Base-by-base conservation (phyloP, 2,113 vertebrate genomes). In the Odocoileus virginianus region DNA sequence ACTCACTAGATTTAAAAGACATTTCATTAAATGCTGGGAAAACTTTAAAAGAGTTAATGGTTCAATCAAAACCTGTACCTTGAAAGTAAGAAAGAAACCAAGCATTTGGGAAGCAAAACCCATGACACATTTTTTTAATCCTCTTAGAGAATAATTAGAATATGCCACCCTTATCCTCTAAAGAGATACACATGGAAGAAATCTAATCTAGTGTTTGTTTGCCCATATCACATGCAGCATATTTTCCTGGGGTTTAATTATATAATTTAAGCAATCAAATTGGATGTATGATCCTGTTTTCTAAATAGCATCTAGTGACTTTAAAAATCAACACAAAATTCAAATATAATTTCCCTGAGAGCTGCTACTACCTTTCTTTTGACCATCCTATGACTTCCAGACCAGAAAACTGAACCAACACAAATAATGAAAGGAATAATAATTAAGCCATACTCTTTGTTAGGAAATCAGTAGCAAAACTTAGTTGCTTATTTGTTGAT, bases 41-140 rank as follows among this genome's bases (percentile, higher is more conserved):
- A 78, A 58, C 3, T 47, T 71, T 86, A 15, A 78, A 47, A 88
- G 28, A 88, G 11, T 87, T 58, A 82, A 33, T 84, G 81, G 8
- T 40, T 86, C n/a, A n/a, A 40, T 95, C 89, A 50, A 87, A 95
- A 97, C 95, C 64, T 92, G 2, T 76, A 82, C 25, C 36, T 60
- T 97, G 50, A 92, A 97, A 97, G n/a, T 61, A 94, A 40, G n/a
- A 95, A 67, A 58, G 47, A 85, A 54, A 94, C 23, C 25, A 95
- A 81, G 85, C 89, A 6, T 6, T 12, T 79, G 30, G 28, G 33
- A 91, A 54, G 28, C 40, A 87, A 64, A 91, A 6, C 9, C 78
- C 21, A 40, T 54, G 33, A 87, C 13, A 76, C 8, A 71, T 55
- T 76, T 87, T 79, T 93, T 78, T 43, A 74, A 55, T 55, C 21